Conservation (phyloP, 2,797 vertebrate species). For the Ambastaia sidthimunki region DNA sequence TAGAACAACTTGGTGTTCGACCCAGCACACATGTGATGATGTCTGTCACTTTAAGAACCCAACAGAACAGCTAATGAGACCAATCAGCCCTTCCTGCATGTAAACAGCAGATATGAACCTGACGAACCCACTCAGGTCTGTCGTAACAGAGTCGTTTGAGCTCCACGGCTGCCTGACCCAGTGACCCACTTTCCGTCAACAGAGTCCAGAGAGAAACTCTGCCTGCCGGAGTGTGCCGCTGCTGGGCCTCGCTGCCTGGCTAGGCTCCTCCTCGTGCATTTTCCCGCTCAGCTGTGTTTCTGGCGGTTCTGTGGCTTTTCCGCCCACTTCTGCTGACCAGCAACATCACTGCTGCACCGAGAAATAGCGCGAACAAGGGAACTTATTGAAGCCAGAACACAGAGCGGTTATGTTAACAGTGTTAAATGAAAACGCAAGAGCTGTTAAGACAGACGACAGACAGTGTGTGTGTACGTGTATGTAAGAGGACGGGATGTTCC, state of each 20-base stretch:
- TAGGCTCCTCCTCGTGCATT: constrained; percentile 31
- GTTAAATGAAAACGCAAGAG: neutral
- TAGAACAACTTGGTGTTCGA: no score
- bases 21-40: no score
- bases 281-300: constrained; percentile 43
- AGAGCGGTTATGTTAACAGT: neutral
- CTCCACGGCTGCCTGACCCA: constrained; percentile 73
- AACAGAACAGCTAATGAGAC: neutral
- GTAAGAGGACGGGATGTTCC: constrained; percentile 57
- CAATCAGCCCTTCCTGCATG: neutral
- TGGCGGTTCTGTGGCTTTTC: neutral
- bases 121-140: neutral
- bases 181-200: constrained; percentile 80
- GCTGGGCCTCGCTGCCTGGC: constrained; percentile 30
- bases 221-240: constrained; percentile 31
- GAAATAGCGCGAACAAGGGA: constrained; percentile 16
- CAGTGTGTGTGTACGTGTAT: constrained; percentile 46
- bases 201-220: constrained; percentile 37
- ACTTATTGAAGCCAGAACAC: neutral
- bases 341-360: neutral
- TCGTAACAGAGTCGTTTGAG: neutral
- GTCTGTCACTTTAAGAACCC: neutral
- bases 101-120: neutral
- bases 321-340: neutral
- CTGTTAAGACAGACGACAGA: constrained; percentile 51